Conservation (phyloP, 2,113 vertebrate species). For the Eira barbara region DNA sequence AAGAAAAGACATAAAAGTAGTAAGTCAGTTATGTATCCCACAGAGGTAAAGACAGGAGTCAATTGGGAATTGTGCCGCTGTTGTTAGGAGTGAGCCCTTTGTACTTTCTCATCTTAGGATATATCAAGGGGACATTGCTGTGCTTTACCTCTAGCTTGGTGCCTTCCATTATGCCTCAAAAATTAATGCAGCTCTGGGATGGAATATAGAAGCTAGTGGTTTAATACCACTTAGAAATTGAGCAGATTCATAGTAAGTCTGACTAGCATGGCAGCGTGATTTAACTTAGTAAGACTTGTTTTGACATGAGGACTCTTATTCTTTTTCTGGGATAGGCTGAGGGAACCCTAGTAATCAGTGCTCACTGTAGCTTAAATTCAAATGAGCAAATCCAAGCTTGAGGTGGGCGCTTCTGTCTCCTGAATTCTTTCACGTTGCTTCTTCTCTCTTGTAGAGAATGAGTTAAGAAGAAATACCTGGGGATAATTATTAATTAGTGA, state of each 20-base stretch:
- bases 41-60: neutral
- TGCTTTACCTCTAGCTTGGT: neutral
- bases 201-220: neutral
- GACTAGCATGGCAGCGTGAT: neutral
- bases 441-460: neutral
- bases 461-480: neutral
- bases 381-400: neutral
- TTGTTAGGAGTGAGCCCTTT: neutral
- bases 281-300: constrained; percentile 34
- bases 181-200: neutral
- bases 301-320: neutral
- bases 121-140: neutral
- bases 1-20: neutral
- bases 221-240: constrained; percentile 5
- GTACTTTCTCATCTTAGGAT: neutral
- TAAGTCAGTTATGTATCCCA: neutral
- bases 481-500: constrained; percentile 20
- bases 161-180: neutral
- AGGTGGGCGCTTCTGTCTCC: neutral
- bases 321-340: neutral
- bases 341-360: neutral
- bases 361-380: neutral
- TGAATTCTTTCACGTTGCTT: neutral
- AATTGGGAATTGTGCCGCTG: neutral
- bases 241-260: neutral